phyloP scores from a whole-genome alignment of 2,797 vertebrate species.

The Tokudaia tokunoshimensis region DNA sequence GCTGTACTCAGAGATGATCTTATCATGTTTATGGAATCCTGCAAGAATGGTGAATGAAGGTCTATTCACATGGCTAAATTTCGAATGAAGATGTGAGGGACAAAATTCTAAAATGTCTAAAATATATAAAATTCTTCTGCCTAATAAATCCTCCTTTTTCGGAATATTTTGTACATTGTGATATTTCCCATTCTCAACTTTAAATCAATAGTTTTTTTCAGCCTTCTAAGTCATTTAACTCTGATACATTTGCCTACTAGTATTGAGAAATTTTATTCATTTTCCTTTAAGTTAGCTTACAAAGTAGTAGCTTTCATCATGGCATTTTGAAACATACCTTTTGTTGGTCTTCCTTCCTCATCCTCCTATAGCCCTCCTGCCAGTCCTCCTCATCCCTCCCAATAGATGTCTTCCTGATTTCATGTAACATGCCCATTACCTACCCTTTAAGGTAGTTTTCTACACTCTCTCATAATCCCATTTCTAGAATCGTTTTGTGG shows the following conservation, averaged over 20 bases:
- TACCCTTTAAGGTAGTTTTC: neutral
- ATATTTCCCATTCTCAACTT: neutral
- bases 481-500: constrained; percentile 24
- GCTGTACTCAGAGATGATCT: constrained; percentile 58
- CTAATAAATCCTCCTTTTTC: constrained; percentile 61
- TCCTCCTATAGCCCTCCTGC: too few species aligned
- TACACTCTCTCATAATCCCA: neutral
- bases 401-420: neutral
- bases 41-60: constrained; percentile 31
- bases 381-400: neutral
- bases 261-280: neutral
- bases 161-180: constrained; percentile 66
- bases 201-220: constrained; percentile 60
- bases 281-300: neutral
- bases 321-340: neutral
- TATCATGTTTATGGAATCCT: constrained; percentile 56
- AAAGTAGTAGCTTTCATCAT: neutral
- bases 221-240: constrained; percentile 63
- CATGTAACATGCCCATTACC: neutral
- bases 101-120: constrained; percentile 66
- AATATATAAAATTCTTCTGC: constrained; percentile 36
- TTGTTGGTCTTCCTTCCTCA: neutral
- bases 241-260: neutral
- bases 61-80: constrained; percentile 67
- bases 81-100: constrained; percentile 62